phyloP scores from a whole-genome alignment of 2,888 invertebrate species.

The Eumacrocentrus americanus region DNA sequence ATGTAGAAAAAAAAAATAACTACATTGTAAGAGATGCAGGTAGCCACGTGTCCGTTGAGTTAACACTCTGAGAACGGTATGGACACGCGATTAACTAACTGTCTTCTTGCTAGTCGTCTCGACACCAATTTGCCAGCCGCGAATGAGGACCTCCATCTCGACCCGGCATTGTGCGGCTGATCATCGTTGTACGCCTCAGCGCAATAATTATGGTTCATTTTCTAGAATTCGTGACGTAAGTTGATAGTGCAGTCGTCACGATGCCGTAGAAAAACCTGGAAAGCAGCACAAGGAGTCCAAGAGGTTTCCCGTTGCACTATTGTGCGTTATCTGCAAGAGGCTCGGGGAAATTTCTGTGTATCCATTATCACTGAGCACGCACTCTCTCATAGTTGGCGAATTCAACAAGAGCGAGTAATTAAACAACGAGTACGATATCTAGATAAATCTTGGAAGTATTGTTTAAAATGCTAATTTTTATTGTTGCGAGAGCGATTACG shows the following conservation, averaged over 20 bases:
- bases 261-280: neutral
- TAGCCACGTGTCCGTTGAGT: conserved; percentile 6
- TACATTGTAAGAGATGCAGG: neutral
- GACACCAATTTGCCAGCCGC: conserved; percentile 28
- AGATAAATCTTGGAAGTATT: neutral
- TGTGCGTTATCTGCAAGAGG: neutral
- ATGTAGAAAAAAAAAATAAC: too few relatives aligned
- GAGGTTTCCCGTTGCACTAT: neutral
- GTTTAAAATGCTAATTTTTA: conserved; percentile 7
- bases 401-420: neutral
- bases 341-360: neutral
- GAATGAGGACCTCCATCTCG: conserved; percentile 11
- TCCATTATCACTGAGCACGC: neutral
- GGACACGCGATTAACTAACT: conserved; percentile 27
- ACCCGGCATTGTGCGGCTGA: conserved; percentile 27
- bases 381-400: neutral
- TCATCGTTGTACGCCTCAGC: conserved; percentile 20
- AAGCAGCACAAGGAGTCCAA: neutral
- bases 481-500: neutral
- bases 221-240: conserved; percentile 29
- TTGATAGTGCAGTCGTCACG: conserved; percentile 2
- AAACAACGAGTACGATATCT: neutral
- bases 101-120: conserved; percentile 12
- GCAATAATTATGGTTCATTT: conserved; percentile 32
- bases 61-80: conserved; percentile 19